Conservation (phyloP, 2,797 vertebrate genomes). For the Florisuga fusca region DNA sequence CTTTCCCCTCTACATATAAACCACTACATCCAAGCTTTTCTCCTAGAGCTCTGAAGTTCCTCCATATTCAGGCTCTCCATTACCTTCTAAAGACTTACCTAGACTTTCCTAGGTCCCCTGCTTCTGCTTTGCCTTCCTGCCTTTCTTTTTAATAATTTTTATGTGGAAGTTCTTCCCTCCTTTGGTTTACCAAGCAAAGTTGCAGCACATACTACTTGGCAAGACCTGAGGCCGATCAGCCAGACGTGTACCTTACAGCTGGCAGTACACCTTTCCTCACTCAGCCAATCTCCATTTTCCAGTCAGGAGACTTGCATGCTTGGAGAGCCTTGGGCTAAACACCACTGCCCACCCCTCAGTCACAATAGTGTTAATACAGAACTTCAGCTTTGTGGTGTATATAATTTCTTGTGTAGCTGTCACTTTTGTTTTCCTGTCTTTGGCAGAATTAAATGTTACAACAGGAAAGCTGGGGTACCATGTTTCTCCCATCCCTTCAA, state of each 20-base stretch:
- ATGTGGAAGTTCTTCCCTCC: background rate
- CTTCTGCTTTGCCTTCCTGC: background rate
- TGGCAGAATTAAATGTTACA: background rate
- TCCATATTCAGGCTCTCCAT: background rate
- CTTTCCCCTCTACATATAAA: background rate
- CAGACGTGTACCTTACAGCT: background rate
- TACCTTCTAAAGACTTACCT: background rate
- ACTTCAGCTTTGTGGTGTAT: background rate
- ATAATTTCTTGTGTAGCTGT: background rate
- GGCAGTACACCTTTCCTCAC: background rate
- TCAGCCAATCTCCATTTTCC: background rate
- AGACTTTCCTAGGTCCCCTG: background rate
- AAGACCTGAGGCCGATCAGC: background rate
- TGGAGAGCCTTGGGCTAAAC: background rate
- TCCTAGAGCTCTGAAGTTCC: background rate
- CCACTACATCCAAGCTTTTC: background rate
- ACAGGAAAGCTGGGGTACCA: background rate
- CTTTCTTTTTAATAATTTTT: background rate
- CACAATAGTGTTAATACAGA: background rate
- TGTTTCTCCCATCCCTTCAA: background rate
- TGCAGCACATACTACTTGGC: background rate
- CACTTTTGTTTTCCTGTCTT: background rate
- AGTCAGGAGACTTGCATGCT: background rate
- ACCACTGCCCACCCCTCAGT: background rate
- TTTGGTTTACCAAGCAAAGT: background rate